These are phyloP conservation scores for Cryptus viduatorius DNA, from an alignment of 2,888 invertebrate genomes.

Conservation along the genomic window DNA sequence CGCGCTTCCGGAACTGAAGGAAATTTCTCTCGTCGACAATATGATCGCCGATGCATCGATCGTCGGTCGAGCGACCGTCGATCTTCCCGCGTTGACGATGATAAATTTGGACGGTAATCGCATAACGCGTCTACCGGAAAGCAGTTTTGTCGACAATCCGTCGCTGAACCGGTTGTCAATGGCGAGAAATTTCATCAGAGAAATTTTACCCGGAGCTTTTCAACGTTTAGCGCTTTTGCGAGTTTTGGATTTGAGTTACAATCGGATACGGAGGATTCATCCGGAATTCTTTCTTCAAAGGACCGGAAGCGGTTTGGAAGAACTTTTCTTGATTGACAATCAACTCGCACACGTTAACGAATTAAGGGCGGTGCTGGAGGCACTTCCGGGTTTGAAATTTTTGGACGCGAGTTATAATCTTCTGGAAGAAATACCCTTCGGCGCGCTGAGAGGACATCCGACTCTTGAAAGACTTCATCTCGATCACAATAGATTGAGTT, in stretches of 20 bases:
- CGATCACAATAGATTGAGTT: slow-evolving; percentile 91
- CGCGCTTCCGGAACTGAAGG: slow-evolving; percentile 89
- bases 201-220: slow-evolving; percentile 93
- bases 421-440: slow-evolving; percentile 91
- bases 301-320: slow-evolving; percentile 91
- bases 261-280: slow-evolving; percentile 91
- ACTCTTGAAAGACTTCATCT: slow-evolving; percentile 93
- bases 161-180: slow-evolving; percentile 89
- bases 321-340: slow-evolving; percentile 91
- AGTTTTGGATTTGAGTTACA: slow-evolving; percentile 91
- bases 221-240: slow-evolving; percentile 91
- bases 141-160: slow-evolving; percentile 92
- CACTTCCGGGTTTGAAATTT: slow-evolving; percentile 91
- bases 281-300: slow-evolving; percentile 93
- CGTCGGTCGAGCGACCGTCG: slow-evolving; percentile 92
- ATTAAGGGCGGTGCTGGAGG: slow-evolving; percentile 90
- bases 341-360: slow-evolving; percentile 91
- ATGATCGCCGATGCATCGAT: slow-evolving; percentile 92
- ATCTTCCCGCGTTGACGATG: slow-evolving; percentile 90
- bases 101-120: slow-evolving; percentile 90
- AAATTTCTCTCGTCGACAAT: slow-evolving; percentile 90
- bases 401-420: slow-evolving; percentile 93
- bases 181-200: slow-evolving; percentile 90
- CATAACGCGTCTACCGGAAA: slow-evolving; percentile 90
- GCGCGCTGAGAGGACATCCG: slow-evolving; percentile 92